Conservation (phyloP, 2,797 vertebrate species). For the Merluccius polli region DNA sequence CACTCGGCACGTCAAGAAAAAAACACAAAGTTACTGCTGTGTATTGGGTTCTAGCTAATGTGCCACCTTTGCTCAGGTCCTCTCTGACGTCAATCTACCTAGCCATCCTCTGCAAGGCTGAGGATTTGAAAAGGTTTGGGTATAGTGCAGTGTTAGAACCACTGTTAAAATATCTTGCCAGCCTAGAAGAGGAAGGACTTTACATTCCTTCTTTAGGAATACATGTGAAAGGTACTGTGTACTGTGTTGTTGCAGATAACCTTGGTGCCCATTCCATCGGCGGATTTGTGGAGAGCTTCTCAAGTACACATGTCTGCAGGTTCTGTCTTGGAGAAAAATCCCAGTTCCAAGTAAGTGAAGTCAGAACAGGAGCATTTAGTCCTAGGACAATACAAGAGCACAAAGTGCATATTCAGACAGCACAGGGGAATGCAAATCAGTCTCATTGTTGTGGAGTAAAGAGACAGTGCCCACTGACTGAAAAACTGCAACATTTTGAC, state of each 20-base stretch:
- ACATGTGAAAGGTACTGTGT: constrained; percentile 34
- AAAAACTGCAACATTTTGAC: constrained; percentile 28
- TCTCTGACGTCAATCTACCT: constrained; percentile 32
- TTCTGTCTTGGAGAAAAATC: constrained; percentile 33
- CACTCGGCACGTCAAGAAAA: constrained; percentile 28
- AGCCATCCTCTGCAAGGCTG: constrained; percentile 40
- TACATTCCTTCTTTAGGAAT: constrained; percentile 29
- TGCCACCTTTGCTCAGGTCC: constrained; percentile 22
- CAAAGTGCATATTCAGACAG: no score
- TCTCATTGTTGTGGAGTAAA: constrained; percentile 29
- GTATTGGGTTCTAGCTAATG: constrained; percentile 48
- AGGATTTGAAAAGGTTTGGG: constrained; percentile 29
- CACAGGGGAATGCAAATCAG: background rate
- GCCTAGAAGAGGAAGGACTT: constrained; percentile 33
- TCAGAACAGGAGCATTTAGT: constrained; percentile 13
- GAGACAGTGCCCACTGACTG: constrained; percentile 25
- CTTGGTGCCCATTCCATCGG: constrained; percentile 33
- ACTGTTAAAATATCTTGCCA: constrained; percentile 27
- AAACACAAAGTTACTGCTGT: constrained; percentile 7
- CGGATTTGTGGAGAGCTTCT: constrained; percentile 38
- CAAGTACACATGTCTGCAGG: constrained; percentile 15
- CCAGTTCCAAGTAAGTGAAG: constrained; percentile 20
- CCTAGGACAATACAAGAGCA: constrained; percentile 11
- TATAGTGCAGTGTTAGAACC: constrained; percentile 32
- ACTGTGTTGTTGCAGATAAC: constrained; percentile 37